A percentile compares a stretch with the other conserved stretches of the same genome.
Evolutionary conservation across 1,140 invertebrate species (phyloP).

Genomic region (Philaenus spumarius): DNA sequence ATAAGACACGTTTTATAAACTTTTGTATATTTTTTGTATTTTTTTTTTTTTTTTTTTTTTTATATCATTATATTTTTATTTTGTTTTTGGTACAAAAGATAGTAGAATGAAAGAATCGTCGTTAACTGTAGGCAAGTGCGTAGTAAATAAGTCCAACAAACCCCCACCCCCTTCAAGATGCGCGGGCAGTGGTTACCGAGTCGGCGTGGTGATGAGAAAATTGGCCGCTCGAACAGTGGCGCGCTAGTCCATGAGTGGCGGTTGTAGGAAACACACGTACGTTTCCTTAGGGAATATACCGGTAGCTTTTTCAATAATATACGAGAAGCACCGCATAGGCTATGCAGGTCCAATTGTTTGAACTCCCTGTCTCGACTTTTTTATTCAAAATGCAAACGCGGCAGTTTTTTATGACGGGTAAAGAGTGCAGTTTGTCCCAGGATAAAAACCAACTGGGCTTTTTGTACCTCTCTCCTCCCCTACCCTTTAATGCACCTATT

Average conservation of each 20-base stretch:
- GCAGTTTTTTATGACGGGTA: neutral
- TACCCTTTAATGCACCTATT: constrained; percentile 8
- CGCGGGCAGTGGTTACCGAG: too few relatives aligned
- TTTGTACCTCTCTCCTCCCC: constrained; percentile 6
- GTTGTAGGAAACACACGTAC: neutral
- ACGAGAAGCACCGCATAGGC: constrained; percentile 8
- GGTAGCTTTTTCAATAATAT: constrained; percentile 13
- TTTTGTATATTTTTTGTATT: too few relatives aligned
- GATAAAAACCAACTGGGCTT: neutral
- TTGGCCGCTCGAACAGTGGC: neutral
- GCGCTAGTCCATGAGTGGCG: neutral
- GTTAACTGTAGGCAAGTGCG: too few relatives aligned
- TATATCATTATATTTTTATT: too few relatives aligned
- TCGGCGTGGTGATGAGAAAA: neutral
- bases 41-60: too few relatives aligned
- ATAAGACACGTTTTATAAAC: too few relatives aligned
- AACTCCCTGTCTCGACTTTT: constrained; percentile 1
- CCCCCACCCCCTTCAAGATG: too few relatives aligned
- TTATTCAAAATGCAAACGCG: constrained; percentile 14
- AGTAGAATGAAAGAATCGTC: too few relatives aligned
- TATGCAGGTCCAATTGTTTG: constrained; percentile 13
- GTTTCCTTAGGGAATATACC: neutral
- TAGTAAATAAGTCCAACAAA: too few relatives aligned
- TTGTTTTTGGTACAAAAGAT: too few relatives aligned
- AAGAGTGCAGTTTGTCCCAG: constrained; percentile 8